Base-by-base conservation (phyloP, 2,888 invertebrate species). In the Xestia sexstrigata region DNA sequence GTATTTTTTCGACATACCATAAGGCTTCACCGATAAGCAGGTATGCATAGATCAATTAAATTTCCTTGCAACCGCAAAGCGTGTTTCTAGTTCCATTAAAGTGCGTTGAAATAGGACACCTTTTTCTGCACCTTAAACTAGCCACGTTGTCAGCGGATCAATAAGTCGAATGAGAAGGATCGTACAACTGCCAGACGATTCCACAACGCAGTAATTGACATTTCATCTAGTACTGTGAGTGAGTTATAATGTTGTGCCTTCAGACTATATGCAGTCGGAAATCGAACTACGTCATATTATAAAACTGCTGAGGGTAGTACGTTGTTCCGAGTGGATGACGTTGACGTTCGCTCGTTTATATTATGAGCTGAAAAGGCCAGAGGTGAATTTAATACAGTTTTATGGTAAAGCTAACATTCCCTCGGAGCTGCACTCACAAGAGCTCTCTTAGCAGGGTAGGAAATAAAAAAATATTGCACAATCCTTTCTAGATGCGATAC, bases 161-260 rank as follows among this genome's bases (percentile, higher is more conserved):
- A 88, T 87, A 81, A 78, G 74, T 62, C 26, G 74, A 71, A 78
- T 74, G 75, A 77, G 82, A 71, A 78, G 68, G 77, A 80, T 78
- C 62, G 75, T 47, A 63, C 55, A 65, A 63, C 35, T 78, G 66
- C 63, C n/a, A 47, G 73, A 62, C 65, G n/a, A 77, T 76, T 82
- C 76, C 62, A 76, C 70, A 58, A 74, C 70, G 66, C 69, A 62
- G 60, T n/a, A n/a, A n/a, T 81, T 84, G 69, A 77, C 71, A 80
- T 81, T 85, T 74, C 39, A 66, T 67, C 62, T 71, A 62, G 17
- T 26, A n/a, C 47, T 70, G 39, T 75, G 47, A 58, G 17, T 45
- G 9, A 65, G 26, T 60, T 60, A 75, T 58, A 49, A 39, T 77
- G 52, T 69, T 71, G 30, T 23, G n/a, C 42, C 1, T 35, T n/a